These are phyloP conservation scores for Drosophila virilis DNA, from an alignment of 1,140 invertebrate genomes.

Conservation along the genomic window DNA sequence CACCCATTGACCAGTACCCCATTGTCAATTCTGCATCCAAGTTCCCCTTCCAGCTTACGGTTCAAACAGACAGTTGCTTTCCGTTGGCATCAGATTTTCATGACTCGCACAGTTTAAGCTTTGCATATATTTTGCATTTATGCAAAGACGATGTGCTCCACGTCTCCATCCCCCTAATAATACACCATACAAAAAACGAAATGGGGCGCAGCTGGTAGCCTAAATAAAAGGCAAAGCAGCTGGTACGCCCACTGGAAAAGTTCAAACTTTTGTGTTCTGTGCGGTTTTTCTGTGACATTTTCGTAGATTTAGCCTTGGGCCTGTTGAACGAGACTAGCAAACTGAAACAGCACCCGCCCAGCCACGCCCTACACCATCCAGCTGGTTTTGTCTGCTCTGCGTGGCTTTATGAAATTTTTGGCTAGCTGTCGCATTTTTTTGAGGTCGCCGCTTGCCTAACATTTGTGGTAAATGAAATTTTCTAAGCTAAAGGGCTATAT, in stretches of 20 bases:
- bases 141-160: constrained; percentile 48
- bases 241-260: constrained; percentile 53
- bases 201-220: constrained; percentile 52
- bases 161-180: background rate
- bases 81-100: constrained; percentile 48
- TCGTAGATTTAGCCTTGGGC: constrained; percentile 50
- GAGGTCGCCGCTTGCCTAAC: constrained; percentile 15
- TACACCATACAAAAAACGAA: constrained; percentile 52
- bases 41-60: background rate
- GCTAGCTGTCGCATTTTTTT: constrained; percentile 13
- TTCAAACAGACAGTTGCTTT: constrained; percentile 42
- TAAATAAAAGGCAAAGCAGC: constrained; percentile 38
- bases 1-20: background rate
- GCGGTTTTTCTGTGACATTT: constrained; percentile 70
- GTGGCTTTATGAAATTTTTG: constrained; percentile 43
- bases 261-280: constrained; percentile 63
- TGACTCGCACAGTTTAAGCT: constrained; percentile 68
- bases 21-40: background rate
- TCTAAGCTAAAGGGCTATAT: constrained; percentile 1
- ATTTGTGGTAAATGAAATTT: constrained; percentile 45
- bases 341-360: constrained; percentile 5
- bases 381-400: constrained; percentile 28
- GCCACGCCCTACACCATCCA: constrained; percentile 7
- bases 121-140: constrained; percentile 76
- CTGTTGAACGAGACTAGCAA: constrained; percentile 6